Conservation (phyloP, 2,113 vertebrate genomes). For the Alouatta palliata region DNA sequence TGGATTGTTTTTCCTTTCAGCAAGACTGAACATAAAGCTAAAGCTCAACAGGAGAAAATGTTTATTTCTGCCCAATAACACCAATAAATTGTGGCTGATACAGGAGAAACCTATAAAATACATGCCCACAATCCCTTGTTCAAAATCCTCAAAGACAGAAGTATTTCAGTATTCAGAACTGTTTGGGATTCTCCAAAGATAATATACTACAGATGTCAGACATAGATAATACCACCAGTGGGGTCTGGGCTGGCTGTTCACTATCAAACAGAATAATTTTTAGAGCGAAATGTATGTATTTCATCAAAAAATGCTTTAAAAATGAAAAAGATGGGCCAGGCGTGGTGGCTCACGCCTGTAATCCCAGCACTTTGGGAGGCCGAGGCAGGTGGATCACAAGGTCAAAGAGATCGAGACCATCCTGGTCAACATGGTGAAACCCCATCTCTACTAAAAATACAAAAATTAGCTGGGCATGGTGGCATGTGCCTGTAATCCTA, state of each 20-base stretch:
- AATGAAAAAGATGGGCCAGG: not conserved
- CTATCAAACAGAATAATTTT: not conserved
- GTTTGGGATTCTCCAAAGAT: not conserved
- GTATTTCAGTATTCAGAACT: not conserved
- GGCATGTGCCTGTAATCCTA: too few species aligned
- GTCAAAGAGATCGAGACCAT: too few species aligned
- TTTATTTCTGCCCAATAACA: not conserved
- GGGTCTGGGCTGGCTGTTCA: not conserved
- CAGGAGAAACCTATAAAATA: not conserved
- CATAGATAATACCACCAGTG: not conserved
- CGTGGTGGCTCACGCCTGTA: too few species aligned
- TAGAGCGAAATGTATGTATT: not conserved
- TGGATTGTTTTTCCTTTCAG: not conserved
- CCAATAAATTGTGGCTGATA: not conserved
- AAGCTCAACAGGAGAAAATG: not conserved
- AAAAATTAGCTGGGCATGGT: too few species aligned
- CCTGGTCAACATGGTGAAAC: too few species aligned
- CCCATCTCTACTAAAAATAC: too few species aligned
- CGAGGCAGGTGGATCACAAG: too few species aligned
- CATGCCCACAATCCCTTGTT: not conserved
- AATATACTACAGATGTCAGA: not conserved
- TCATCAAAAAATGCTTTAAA: slow-evolving; percentile 26
- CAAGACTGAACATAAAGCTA: not conserved
- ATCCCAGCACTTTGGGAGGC: too few species aligned
- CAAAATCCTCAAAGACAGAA: not conserved